Conservation (phyloP, 53 echinoderm and acorn worm species). For the Stichopus horrens region DNA sequence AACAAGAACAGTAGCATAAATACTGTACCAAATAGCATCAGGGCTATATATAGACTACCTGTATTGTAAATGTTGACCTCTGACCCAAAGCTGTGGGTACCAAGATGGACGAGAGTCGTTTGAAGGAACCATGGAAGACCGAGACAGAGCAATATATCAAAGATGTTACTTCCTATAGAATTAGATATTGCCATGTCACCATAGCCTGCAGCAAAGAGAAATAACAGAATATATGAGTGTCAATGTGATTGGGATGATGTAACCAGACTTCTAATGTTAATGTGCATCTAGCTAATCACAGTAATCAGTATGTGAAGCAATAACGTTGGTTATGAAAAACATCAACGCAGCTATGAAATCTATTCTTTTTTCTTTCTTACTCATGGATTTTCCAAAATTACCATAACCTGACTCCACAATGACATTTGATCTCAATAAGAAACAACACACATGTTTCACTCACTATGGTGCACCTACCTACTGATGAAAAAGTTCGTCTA, state of each 20-base stretch:
- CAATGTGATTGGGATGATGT: neutral
- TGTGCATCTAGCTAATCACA: no score
- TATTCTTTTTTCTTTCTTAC: no score
- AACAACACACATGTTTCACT: no score
- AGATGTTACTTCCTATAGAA: constrained; percentile 88
- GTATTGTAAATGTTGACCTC: constrained; percentile 66
- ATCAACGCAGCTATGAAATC: no score
- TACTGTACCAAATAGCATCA: constrained; percentile 68
- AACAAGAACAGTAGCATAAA: constrained; percentile 60
- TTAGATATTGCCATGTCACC: constrained; percentile 97
- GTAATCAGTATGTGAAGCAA: no score
- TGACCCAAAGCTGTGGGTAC: neutral
- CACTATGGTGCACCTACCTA: no score
- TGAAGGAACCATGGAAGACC: constrained; percentile 91
- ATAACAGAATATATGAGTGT: neutral
- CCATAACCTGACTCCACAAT: no score
- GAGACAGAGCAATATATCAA: constrained; percentile 87
- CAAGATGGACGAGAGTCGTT: constrained; percentile 55
- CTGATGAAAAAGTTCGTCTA: no score
- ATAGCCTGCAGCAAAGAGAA: constrained; percentile 47
- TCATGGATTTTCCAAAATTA: no score
- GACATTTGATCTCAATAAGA: no score
- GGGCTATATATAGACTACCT: constrained; percentile 62
- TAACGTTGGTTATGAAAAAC: no score
- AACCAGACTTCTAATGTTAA: no score